Percentiles rank a stretch among this genome's conserved stretches.
Conservation (phyloP, 1,140 invertebrate species). For the Holcopasites calliopsidis region DNA sequence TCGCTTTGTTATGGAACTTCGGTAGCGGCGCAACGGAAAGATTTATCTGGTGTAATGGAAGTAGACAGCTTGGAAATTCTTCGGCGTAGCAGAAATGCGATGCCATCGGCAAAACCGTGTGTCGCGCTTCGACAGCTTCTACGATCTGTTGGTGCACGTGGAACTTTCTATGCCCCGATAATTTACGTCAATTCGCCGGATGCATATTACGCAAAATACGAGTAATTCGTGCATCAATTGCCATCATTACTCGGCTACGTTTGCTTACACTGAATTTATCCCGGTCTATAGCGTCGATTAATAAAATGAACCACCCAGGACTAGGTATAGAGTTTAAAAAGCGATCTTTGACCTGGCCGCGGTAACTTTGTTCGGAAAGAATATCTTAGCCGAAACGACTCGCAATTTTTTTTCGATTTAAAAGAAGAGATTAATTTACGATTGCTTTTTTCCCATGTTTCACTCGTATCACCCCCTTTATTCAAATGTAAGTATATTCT, state of each 20-base stretch:
- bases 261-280: no score
- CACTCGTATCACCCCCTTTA: no score
- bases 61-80: slow-evolving; percentile 16
- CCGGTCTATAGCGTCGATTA: background rate
- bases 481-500: no score
- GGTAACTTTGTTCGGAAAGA: no score
- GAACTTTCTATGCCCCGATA: background rate
- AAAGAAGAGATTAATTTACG: no score
- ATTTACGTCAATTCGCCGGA: background rate
- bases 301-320: no score
- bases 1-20: slow-evolving; percentile 14
- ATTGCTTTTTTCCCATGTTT: no score
- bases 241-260: no score
- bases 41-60: slow-evolving; percentile 28
- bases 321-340: no score
- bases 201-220: no score
- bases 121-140: background rate
- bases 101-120: background rate
- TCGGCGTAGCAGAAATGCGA: slow-evolving; percentile 27
- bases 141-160: background rate
- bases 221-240: no score
- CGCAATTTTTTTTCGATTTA: background rate
- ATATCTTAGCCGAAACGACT: background rate
- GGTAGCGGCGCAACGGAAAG: slow-evolving; percentile 19
- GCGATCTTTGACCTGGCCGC: no score